Percentiles rank a stretch among this genome's conserved stretches.
These are phyloP conservation scores for Andrena fulva DNA, from an alignment of 2,888 invertebrate species.

Conservation along the genomic window DNA sequence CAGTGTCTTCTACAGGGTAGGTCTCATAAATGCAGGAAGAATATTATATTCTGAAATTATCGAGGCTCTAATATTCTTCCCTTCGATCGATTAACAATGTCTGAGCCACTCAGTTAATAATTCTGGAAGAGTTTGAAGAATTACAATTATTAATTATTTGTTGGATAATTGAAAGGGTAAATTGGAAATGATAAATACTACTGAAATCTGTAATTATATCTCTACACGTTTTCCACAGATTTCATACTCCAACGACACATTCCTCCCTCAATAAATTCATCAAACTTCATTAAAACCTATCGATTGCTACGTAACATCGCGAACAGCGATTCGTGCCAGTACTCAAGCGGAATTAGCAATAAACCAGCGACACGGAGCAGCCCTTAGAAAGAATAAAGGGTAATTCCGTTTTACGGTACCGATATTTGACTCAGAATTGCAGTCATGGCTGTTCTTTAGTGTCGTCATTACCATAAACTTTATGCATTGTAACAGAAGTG, in stretches of 20 bases:
- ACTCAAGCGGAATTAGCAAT: background rate
- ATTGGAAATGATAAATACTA: too few species aligned
- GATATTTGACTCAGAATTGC: conserved; percentile 24
- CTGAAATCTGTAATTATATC: too few species aligned
- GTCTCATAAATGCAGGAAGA: too few species aligned
- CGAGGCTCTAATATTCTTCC: too few species aligned
- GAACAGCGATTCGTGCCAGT: background rate
- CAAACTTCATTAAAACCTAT: background rate
- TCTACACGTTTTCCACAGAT: background rate
- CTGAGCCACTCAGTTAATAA: too few species aligned
- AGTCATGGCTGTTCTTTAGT: background rate
- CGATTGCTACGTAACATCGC: background rate
- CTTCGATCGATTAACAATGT: too few species aligned
- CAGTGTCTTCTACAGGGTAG: too few species aligned
- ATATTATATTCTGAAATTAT: too few species aligned
- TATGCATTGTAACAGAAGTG: conserved; percentile 10
- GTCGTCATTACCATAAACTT: conserved; percentile 27
- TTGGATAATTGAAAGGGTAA: too few species aligned
- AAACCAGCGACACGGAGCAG: conserved; percentile 1
- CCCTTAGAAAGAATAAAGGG: background rate
- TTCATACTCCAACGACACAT: background rate
- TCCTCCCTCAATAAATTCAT: background rate
- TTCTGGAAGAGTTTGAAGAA: too few species aligned
- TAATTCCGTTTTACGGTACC: background rate
- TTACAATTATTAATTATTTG: too few species aligned